Conservation (phyloP, 2,888 invertebrate species). For the Leptopilina drosophilae region DNA sequence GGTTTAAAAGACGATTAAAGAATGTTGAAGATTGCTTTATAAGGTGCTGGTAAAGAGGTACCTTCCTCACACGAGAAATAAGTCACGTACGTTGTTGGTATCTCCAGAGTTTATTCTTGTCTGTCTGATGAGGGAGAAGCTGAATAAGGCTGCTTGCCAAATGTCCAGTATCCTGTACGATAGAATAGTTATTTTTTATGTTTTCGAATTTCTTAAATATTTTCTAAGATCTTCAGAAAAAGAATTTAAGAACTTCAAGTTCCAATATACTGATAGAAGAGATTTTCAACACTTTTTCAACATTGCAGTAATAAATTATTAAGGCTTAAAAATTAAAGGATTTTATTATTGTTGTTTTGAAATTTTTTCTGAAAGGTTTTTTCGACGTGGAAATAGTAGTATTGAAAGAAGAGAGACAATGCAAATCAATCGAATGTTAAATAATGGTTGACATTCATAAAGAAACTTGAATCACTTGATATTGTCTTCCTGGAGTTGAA, state of each 20-base stretch:
- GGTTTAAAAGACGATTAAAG: slow-evolving; percentile 31
- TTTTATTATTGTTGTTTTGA: too few species aligned
- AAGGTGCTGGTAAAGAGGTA: slow-evolving; percentile 33
- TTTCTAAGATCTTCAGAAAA: neutral
- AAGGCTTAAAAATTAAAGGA: too few species aligned
- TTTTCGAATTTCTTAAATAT: slow-evolving; percentile 27
- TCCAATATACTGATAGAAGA: neutral
- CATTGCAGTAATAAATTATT: too few species aligned
- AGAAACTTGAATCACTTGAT: slow-evolving; percentile 26
- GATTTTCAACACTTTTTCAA: neutral
- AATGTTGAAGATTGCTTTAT: slow-evolving; percentile 35
- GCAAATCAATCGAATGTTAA: slow-evolving; percentile 1
- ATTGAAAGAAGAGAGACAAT: neutral
- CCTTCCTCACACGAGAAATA: slow-evolving; percentile 47
- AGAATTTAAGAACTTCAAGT: neutral
- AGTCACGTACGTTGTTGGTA: slow-evolving; percentile 54
- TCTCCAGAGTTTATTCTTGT: slow-evolving; percentile 72
- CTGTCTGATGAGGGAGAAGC: slow-evolving; percentile 60
- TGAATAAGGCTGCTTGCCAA: slow-evolving; percentile 65
- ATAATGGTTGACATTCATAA: slow-evolving; percentile 27
- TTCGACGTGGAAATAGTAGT: neutral
- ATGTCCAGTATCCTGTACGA: slow-evolving; percentile 56
- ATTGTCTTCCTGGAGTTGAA: slow-evolving; percentile 7
- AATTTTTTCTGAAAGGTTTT: too few species aligned
- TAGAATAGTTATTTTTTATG: slow-evolving; percentile 56